These are phyloP conservation scores for Eptesicus fuscus DNA, from an alignment of 2,113 vertebrate genomes.

Conservation along the genomic window DNA sequence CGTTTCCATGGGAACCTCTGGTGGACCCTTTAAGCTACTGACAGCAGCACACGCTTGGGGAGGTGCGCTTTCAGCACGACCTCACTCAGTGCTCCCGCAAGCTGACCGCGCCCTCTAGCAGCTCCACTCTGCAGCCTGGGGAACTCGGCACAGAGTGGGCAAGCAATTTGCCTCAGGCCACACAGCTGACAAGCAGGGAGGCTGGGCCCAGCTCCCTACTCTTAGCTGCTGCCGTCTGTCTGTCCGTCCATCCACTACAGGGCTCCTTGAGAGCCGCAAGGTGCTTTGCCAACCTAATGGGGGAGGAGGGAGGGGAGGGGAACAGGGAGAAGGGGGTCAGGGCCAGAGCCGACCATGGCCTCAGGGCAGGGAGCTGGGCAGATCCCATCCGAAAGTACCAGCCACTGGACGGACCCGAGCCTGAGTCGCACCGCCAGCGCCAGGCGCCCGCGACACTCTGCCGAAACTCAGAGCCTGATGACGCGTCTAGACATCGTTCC, in stretches of 20 bases:
- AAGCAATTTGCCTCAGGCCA: background rate
- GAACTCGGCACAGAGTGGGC: background rate
- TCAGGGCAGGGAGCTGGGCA: background rate
- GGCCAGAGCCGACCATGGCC: too few relatives aligned
- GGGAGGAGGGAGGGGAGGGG: too few relatives aligned
- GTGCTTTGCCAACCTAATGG: background rate
- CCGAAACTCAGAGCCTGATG: background rate
- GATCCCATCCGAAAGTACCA: background rate
- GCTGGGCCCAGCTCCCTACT: background rate
- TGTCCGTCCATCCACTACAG: background rate
- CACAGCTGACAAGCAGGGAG: background rate
- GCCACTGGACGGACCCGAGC: background rate
- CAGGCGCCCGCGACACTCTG: background rate
- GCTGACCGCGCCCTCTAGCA: accelerated
- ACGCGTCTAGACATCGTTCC: background rate
- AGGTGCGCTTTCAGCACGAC: background rate
- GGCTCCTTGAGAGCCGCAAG: background rate
- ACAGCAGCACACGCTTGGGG: background rate
- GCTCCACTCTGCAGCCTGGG: background rate
- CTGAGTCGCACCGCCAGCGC: background rate
- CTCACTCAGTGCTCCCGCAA: background rate
- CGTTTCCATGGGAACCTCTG: background rate
- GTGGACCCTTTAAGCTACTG: background rate
- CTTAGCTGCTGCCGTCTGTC: background rate
- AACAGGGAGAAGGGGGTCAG: too few relatives aligned